phyloP scores from a whole-genome alignment of 2,888 invertebrate genomes.

The Erynnis tages region DNA sequence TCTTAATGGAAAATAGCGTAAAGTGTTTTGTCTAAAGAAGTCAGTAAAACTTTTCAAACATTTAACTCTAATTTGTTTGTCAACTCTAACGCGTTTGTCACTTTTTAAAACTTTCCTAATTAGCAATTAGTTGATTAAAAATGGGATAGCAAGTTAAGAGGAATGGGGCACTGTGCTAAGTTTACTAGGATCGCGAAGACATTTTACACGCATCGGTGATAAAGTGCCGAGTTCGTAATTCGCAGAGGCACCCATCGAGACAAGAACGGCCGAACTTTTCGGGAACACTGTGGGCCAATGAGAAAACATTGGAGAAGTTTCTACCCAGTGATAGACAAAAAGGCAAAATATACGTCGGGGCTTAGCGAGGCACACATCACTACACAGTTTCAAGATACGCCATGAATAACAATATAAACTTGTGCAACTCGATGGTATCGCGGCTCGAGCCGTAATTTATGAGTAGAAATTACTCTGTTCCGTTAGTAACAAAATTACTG shows the following conservation, averaged over 20 bases:
- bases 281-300: constrained; percentile 65
- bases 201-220: constrained; percentile 75
- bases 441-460: constrained; percentile 39
- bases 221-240: constrained; percentile 69
- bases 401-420: constrained; percentile 63
- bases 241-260: constrained; percentile 63
- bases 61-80: no score
- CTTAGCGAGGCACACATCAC: constrained; percentile 63
- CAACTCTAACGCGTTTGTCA: constrained; percentile 20
- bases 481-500: constrained; percentile 21
- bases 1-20: no score
- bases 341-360: constrained; percentile 60
- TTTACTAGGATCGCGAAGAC: constrained; percentile 65
- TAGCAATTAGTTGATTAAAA: constrained; percentile 73
- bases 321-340: constrained; percentile 69
- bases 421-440: constrained; percentile 48
- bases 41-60: no score
- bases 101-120: constrained; percentile 64
- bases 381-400: constrained; percentile 55
- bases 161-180: constrained; percentile 52
- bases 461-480: constrained; percentile 21
- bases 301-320: constrained; percentile 74
- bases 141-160: constrained; percentile 39
- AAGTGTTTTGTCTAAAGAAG: no score
- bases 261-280: constrained; percentile 72